Base-by-base conservation (phyloP, 30 jellyfish, hydroid and myxozoan species). In the Hydractinia symbiolongicarpus region DNA sequence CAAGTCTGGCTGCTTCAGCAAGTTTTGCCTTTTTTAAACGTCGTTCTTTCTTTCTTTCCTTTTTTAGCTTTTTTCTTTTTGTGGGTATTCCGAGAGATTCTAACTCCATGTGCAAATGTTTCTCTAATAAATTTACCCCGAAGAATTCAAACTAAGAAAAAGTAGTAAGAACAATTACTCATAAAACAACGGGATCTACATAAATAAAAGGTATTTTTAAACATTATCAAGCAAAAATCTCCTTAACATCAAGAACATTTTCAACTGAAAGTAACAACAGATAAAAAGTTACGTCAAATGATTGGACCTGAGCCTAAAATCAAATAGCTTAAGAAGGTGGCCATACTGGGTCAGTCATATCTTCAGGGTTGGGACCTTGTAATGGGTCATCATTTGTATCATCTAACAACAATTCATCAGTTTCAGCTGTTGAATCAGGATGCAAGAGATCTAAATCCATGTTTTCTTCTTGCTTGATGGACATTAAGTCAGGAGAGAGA, bases 341-440 rank as follows among this genome's bases (percentile, higher is more conserved):
- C 40, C 84, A 21, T 79, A 79, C 87, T 20, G 87, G 87, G 16
- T 79, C 87, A 19, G 58, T 79, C 49, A 54, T 51, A 60, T 79
- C 87, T 66, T 66, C 87, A 19, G 64, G 87, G 8, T 79, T 84
- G 40, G 61, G 30, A 30, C 51, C 83, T 50, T 50, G 21, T 4
- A 5, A 6, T 13, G 56, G 56, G 76, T 77, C 85, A 30, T 20
- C 66, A 61, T 79, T 66, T 51, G 21, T 53, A 9, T 79, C 87
- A 21, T 61, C 83, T 9, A 61, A 83, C 64, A 66, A 50, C 72
- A 79, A 79, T 13, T 79, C 87, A 50, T 79, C 87, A 55, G 76
- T 53, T 77, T 77, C 85, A 9, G 75, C 78, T 30, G 87, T 79
- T 79, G 87, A 61, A 52, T 79, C 87, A 7, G 87, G 84, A 50